Conservation (phyloP, 1,140 invertebrate species). For the Chironomus striatipennis region DNA sequence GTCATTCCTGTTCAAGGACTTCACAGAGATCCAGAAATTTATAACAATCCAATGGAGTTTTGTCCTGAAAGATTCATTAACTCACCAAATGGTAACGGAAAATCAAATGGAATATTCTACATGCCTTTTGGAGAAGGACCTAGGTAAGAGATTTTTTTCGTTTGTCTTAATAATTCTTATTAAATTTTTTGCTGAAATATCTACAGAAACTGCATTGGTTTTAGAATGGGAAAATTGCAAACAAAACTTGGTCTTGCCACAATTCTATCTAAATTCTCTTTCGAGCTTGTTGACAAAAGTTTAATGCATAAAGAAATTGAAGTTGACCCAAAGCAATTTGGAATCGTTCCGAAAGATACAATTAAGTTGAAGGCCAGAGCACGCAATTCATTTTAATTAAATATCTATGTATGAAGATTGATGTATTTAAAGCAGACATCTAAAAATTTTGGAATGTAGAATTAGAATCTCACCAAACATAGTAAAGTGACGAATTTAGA, state of each 20-base stretch:
- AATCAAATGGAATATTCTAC: neutral
- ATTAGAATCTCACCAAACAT: neutral
- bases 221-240: neutral
- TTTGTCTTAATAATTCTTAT: neutral
- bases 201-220: neutral
- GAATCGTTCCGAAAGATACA: neutral
- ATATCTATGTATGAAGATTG: too few species aligned
- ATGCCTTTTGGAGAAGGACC: neutral
- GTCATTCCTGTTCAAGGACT: too few species aligned
- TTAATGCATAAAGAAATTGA: neutral
- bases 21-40: neutral
- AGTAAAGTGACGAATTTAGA: neutral
- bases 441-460: too few species aligned
- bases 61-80: neutral
- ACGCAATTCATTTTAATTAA: neutral
- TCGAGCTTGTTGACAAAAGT: neutral
- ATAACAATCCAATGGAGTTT: neutral
- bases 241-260: neutral
- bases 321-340: neutral
- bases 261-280: neutral
- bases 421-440: too few species aligned
- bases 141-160: slow-evolving; percentile 41
- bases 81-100: neutral
- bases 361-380: too few species aligned
- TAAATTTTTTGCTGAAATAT: neutral